Evolutionary conservation across 2,888 invertebrate species (phyloP), one percentile per base, ranked within the genome.

Genomic region (Pherbina coryleti): DNA sequence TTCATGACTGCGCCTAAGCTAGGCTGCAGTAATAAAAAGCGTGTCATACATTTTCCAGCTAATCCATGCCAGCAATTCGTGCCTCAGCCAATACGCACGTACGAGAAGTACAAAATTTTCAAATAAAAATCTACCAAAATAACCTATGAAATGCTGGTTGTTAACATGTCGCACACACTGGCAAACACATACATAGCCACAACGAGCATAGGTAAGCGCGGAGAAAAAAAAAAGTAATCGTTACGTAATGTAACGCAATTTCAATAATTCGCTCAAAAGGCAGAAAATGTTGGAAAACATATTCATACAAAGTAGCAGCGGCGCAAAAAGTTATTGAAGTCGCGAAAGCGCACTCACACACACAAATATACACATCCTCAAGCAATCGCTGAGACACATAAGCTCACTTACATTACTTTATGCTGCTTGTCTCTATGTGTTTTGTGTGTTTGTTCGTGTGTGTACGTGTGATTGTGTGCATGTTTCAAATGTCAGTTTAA

Each of bases 231-330:
- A 55, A 72, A 14, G 60, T 34, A 17, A 60, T 22, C 73, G 73
- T 73, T 49, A 66, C 31, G 64, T 25, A 51, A 75, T 51, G 64
- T 67, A 67, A 75, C 75, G 62, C 66, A 75, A 75, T 66, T 75
- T 75, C 75, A 67, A 67, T 67, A 75, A 66, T 75, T 67, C 34
- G 67, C 66, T 31, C 34, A 75, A 80, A 78, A 83, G 82, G 19
- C 84, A 78, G 62, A 83, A 83, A 28, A 82, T 76, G 34, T 81
- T 80, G 79, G 81, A 60, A 28, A 81, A 57, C 76, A 77, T 31
- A 53, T n/a, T 25, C 55, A 31, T 19, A 31, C n/a, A 51, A 34
- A 34, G 22, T 22, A 11, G 55, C 22, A 22, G 55, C 19, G n/a
- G 55, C 22, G 22, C 22, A 22, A 25, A 60, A 60, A 14, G 28